Evolutionary conservation across 1,140 invertebrate genomes (phyloP).

Genomic region (Neodiprion pinetum): DNA sequence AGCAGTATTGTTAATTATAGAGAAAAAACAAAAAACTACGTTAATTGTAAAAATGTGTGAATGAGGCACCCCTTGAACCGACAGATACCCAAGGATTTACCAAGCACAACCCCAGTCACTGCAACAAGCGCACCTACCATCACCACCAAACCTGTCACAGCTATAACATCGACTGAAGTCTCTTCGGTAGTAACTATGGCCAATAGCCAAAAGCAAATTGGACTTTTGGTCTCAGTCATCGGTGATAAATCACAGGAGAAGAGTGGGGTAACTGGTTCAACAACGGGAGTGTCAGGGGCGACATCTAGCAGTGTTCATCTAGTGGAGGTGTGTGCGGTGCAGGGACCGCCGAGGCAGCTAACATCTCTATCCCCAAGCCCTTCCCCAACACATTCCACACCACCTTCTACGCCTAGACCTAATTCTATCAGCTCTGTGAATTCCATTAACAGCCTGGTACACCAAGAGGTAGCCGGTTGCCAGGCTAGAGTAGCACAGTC

Average conservation of each 20-base stretch:
- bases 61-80: constrained; percentile 60
- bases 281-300: constrained; percentile 29
- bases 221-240: constrained; percentile 42
- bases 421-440: constrained; percentile 47
- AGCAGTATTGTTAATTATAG: neutral
- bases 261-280: constrained; percentile 27
- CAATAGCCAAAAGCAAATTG: constrained; percentile 49
- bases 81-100: constrained; percentile 69
- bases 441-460: constrained; percentile 46
- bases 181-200: constrained; percentile 48
- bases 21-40: constrained; percentile 19
- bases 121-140: constrained; percentile 55
- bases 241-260: constrained; percentile 47
- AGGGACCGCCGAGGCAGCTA: constrained; percentile 58
- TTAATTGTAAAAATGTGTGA: constrained; percentile 47
- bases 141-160: constrained; percentile 53
- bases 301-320: constrained; percentile 48
- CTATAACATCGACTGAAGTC: constrained; percentile 50
- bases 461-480: constrained; percentile 43
- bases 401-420: constrained; percentile 51
- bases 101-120: constrained; percentile 58
- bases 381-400: constrained; percentile 51
- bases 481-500: constrained; percentile 45
- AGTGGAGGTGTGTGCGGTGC: constrained; percentile 63
- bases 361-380: constrained; percentile 56